Conservation (phyloP, 2,888 invertebrate species). For the Lottia gigantea region DNA sequence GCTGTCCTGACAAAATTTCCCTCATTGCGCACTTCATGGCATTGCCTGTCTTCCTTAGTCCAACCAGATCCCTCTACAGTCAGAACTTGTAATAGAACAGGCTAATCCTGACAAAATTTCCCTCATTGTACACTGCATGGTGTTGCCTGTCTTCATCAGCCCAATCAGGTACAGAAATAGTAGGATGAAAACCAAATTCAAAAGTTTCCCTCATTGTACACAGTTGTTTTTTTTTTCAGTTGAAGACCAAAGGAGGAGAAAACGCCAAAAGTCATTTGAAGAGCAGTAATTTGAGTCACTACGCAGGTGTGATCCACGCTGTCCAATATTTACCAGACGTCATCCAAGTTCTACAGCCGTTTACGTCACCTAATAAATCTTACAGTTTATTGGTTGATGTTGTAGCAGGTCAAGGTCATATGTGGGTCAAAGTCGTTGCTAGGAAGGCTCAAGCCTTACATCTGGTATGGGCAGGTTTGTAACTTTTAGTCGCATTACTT, state of each 20-base stretch:
- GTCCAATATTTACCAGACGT: conserved; percentile 57
- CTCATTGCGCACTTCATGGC: too few relatives aligned
- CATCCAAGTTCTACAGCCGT: conserved; percentile 62
- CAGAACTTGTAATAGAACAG: too few relatives aligned
- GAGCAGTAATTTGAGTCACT: conserved; percentile 88
- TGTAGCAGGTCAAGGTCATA: conserved; percentile 81
- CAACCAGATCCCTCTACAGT: too few relatives aligned
- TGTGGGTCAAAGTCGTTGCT: conserved; percentile 92
- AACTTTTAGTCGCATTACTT: too few relatives aligned
- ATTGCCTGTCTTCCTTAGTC: too few relatives aligned
- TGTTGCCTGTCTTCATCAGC: too few relatives aligned
- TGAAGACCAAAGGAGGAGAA: conserved; percentile 23
- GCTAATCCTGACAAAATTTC: too few relatives aligned
- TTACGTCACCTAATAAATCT: conserved; percentile 38
- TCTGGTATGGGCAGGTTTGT: conserved; percentile 76
- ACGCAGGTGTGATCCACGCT: conserved; percentile 76
- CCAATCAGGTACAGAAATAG: too few relatives aligned
- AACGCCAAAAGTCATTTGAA: conserved; percentile 63
- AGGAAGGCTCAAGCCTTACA: conserved; percentile 88
- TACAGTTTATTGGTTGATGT: conserved; percentile 78
- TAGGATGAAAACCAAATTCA: too few relatives aligned
- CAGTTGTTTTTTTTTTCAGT: conserved; percentile 19
- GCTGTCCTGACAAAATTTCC: too few relatives aligned
- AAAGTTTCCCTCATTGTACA: too few relatives aligned
- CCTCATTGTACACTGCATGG: too few relatives aligned